Conservation (phyloP, 92 coral and sea anemone species). For the Epizoanthus scotinus region DNA sequence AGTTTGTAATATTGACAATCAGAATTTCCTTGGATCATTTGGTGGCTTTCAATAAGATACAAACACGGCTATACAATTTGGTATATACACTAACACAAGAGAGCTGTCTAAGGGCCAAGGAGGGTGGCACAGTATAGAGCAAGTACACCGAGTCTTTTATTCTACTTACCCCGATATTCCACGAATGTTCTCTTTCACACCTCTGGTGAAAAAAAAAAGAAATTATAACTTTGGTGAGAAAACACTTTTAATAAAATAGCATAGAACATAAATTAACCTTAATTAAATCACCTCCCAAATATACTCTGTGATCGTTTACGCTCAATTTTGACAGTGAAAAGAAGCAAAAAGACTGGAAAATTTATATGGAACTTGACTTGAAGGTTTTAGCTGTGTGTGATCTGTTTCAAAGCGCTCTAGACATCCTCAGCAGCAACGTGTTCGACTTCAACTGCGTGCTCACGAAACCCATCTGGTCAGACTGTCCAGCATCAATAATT, state of each 20-base stretch:
- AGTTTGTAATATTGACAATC: too few species aligned
- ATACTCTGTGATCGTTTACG: constrained; percentile 13
- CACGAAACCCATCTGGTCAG: constrained; percentile 16
- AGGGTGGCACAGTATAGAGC: background rate
- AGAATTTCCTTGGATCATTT: background rate
- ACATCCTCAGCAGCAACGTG: background rate
- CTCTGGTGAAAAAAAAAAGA: constrained; percentile 54
- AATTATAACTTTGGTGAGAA: background rate
- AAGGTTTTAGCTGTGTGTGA: background rate
- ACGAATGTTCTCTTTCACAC: constrained; percentile 80
- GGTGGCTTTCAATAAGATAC: background rate
- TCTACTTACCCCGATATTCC: constrained; percentile 84
- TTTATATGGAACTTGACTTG: background rate
- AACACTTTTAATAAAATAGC: background rate
- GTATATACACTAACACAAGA: background rate
- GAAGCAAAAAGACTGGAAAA: background rate
- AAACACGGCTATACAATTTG: constrained; percentile 13
- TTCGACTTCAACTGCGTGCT: background rate
- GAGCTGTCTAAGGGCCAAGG: background rate
- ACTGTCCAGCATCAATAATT: constrained; percentile 24
- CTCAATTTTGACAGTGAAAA: constrained; percentile 30
- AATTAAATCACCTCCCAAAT: constrained; percentile 8
- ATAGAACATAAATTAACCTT: background rate
- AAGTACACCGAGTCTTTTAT: background rate
- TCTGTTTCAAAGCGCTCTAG: background rate